Percentiles rank a stretch among this genome's conserved stretches.
These are phyloP conservation scores for Macaria notata DNA, from an alignment of 2,888 invertebrate genomes.

Conservation along the genomic window DNA sequence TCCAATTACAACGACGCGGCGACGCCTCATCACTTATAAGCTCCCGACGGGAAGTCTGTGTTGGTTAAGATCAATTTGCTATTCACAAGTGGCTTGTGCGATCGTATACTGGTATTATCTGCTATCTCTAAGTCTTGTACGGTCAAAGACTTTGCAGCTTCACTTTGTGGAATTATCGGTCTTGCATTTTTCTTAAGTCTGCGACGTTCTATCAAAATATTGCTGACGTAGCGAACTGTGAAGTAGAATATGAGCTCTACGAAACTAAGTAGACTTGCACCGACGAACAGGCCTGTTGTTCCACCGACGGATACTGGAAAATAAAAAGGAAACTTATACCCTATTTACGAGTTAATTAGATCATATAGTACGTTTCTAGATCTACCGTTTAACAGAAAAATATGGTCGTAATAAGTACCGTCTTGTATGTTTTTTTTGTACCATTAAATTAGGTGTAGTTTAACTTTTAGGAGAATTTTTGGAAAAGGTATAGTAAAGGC, in stretches of 20 bases:
- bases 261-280: conserved; percentile 86
- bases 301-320: conserved; percentile 85
- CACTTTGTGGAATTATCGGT: neutral
- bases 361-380: too few relatives aligned
- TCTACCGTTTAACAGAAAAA: too few relatives aligned
- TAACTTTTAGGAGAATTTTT: too few relatives aligned
- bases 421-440: too few relatives aligned
- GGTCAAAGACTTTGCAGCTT: too few relatives aligned
- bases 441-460: too few relatives aligned
- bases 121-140: neutral
- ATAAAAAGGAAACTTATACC: too few relatives aligned
- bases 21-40: neutral
- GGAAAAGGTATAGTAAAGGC: too few relatives aligned
- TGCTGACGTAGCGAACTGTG: conserved; percentile 75
- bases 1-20: too few relatives aligned
- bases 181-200: conserved; percentile 11
- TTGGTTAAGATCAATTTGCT: conserved; percentile 9
- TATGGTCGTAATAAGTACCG: too few relatives aligned
- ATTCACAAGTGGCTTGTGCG: neutral
- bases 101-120: neutral
- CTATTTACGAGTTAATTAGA: too few relatives aligned
- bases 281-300: conserved; percentile 84
- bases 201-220: conserved; percentile 53
- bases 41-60: neutral
- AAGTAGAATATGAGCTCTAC: conserved; percentile 85